Evolutionary conservation across 2,888 invertebrate species (phyloP), one percentile per base, ranked within the genome.

Genomic region (Mythimna lalbum): DNA sequence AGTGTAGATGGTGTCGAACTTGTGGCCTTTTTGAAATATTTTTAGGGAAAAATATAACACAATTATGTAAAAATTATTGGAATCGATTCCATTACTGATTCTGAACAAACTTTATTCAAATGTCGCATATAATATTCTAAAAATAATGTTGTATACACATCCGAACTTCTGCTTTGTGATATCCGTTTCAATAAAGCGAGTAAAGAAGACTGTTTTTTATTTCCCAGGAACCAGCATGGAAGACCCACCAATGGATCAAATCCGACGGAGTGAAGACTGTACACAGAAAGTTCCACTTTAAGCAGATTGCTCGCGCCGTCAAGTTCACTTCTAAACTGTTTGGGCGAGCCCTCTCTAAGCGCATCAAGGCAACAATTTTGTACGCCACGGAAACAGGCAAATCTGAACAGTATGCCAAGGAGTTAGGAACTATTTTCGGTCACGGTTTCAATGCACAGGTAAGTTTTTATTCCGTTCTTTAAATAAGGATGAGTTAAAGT

Each of bases 381-480:
- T 99, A 98, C 92, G 99, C 98, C 9, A 99, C 99, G 0, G 99
- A 99, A 95, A 99, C 99, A 0, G 99, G 99, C 80, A 99, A 98
- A 93, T 99, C 99, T 21, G 99, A 99, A 93, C 98, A 98, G 90
- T 99, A 98, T 94, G 99, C 99, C 50, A 98, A 98, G 88, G 98
- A 98, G 86, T 95, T 99, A 86, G 98, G 98, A 33, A 98, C 98
- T 89, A 97, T 99, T 84, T 97, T 99, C 88, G 98, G 98, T 60
- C 98, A 99, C 92, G 99, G 99, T 33, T 99, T 99, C 93, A 99
- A 99, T 93, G 98, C 99, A 9, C 98, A 99, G 97, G 98, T 98
- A 78, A 86, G 86, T 50, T 73, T 80, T 70, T 67, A 50, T 57
- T 33, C 6, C 0, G 9, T 23, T 60, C 10, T 49, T 63, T 33